A percentile compares a stretch with the other conserved stretches of the same genome.
Conservation (phyloP, 2,797 vertebrate genomes). For the Enteromius thamalakanensis region DNA sequence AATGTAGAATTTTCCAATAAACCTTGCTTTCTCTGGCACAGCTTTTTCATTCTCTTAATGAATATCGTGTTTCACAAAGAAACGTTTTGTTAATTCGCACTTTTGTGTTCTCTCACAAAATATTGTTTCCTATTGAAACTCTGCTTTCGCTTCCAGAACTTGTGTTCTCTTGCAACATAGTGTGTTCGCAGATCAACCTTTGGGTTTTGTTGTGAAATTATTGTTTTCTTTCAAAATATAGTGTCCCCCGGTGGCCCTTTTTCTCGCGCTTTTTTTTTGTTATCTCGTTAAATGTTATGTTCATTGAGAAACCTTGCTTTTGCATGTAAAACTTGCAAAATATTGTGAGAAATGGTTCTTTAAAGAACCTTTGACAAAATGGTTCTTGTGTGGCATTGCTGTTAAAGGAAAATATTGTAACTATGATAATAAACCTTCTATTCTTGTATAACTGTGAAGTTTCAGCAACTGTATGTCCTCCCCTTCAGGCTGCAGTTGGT, state of each 20-base stretch:
- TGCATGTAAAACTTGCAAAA: background rate
- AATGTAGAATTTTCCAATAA: background rate
- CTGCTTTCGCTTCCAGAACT: too few relatives aligned
- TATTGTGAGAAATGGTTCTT: too few relatives aligned
- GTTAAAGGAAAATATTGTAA: background rate
- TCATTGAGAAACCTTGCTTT: background rate
- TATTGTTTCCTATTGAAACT: background rate
- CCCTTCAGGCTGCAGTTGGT: constrained; percentile 83
- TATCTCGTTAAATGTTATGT: background rate
- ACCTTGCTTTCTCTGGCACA: background rate
- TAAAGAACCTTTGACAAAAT: too few relatives aligned
- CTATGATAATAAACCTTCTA: background rate
- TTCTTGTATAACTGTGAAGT: background rate
- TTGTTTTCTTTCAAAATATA: background rate
- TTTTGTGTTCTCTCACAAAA: background rate
- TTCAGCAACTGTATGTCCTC: background rate
- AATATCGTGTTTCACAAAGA: background rate
- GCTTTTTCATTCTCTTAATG: too few relatives aligned
- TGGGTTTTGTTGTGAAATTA: too few relatives aligned
- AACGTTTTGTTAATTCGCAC: background rate
- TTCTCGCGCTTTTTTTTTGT: background rate
- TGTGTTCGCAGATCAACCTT: too few relatives aligned
- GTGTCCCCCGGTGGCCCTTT: background rate
- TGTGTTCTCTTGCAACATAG: too few relatives aligned
- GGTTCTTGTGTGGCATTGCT: too few relatives aligned